phyloP scores from a whole-genome alignment of 2,113 vertebrate genomes.

The Oreocharis arfaki region DNA sequence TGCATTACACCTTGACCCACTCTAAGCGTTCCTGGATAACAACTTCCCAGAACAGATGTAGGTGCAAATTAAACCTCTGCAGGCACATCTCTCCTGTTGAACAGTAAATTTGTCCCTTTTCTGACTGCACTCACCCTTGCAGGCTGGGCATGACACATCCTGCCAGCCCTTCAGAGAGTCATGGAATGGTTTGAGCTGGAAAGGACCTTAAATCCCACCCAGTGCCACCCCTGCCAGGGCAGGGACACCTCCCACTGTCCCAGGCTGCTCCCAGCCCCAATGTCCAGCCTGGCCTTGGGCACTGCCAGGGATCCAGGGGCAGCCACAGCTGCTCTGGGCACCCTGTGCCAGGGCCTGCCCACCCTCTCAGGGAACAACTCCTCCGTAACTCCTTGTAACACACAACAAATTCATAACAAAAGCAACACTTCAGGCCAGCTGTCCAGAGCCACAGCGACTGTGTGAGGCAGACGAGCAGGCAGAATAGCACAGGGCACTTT shows the following conservation, averaged over 20 bases:
- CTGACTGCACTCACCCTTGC: neutral
- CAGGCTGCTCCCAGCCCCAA: neutral
- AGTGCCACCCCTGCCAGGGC: neutral
- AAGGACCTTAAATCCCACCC: rapidly evolving
- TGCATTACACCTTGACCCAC: neutral
- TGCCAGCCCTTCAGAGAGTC: neutral
- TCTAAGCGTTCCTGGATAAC: rapidly evolving
- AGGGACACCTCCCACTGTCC: neutral
- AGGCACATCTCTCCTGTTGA: neutral
- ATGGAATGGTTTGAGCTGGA: rapidly evolving
- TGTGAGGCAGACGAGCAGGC: neutral
- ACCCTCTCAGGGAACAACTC: neutral
- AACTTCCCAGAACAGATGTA: rapidly evolving
- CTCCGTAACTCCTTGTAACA: neutral
- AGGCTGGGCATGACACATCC: neutral
- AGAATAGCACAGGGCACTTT: neutral
- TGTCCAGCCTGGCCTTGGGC: neutral
- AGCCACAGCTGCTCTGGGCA: neutral
- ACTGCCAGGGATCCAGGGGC: neutral
- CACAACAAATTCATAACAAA: neutral
- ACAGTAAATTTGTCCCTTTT: neutral
- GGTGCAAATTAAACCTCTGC: neutral
- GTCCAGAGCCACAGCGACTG: neutral
- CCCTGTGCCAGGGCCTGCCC: neutral
- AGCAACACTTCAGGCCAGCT: neutral